Conservation (phyloP, 2,113 vertebrate genomes). For the Cyphomyrus plagiostoma region DNA sequence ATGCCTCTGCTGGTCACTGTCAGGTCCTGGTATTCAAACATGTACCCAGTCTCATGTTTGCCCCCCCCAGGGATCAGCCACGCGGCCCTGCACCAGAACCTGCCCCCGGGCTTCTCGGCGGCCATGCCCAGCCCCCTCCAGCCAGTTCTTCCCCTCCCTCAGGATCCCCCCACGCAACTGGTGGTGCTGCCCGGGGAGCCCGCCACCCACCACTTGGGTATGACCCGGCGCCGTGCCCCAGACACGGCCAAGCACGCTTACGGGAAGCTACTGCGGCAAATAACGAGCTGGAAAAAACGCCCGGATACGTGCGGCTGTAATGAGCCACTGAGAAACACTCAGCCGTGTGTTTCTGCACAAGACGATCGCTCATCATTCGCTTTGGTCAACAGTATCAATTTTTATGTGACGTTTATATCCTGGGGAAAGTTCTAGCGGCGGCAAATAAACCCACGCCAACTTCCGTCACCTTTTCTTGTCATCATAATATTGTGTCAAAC, state of each 20-base stretch:
- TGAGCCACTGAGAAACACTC: neutral
- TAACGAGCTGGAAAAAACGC: neutral
- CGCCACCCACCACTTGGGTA: constrained; percentile 79
- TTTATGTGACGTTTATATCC: neutral
- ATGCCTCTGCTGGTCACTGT: neutral
- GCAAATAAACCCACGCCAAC: neutral
- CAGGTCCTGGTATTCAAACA: neutral
- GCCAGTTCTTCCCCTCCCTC: constrained; percentile 82
- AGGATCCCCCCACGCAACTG: constrained; percentile 80
- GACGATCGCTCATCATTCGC: neutral
- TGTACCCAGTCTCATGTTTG: neutral
- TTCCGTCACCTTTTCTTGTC: neutral
- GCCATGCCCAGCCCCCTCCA: constrained; percentile 81
- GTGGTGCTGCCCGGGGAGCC: constrained; percentile 86
- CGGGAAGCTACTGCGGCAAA: neutral
- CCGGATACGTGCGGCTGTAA: neutral
- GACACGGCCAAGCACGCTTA: neutral
- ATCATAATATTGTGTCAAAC: neutral
- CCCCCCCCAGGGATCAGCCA: constrained; percentile 73
- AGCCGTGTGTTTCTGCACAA: neutral
- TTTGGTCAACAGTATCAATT: neutral
- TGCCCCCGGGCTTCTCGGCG: constrained; percentile 78
- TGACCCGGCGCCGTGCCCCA: neutral
- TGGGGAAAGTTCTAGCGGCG: neutral
- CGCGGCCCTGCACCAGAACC: constrained; percentile 79